Evolutionary conservation across 2,113 vertebrate species (phyloP).

Genomic region (Campylomormyrus numenius): DNA sequence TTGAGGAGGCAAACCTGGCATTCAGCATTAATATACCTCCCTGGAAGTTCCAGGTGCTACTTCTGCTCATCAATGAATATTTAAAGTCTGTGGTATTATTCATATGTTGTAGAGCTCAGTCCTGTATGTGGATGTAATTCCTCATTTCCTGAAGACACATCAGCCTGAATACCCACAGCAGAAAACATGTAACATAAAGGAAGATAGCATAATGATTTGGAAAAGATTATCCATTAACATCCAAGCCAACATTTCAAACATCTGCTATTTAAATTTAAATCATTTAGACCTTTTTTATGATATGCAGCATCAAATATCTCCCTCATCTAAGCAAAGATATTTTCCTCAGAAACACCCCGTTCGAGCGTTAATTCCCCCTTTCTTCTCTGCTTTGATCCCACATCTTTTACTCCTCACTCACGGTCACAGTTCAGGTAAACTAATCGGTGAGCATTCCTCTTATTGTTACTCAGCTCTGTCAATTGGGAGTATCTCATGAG

Average conservation of each 20-base stretch:
- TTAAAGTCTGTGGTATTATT: background rate
- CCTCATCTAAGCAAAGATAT: background rate
- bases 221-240: conserved; percentile 35
- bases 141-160: background rate
- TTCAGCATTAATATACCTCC: background rate
- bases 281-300: conserved; percentile 30
- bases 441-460: conserved; percentile 11
- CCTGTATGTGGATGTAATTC: background rate
- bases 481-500: background rate
- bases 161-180: background rate
- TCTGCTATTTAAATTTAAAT: conserved; percentile 45
- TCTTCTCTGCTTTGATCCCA: background rate
- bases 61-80: background rate
- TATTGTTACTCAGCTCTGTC: conserved; percentile 16
- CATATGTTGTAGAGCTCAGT: background rate
- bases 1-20: background rate
- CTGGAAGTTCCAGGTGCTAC: background rate
- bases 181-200: background rate
- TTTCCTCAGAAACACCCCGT: background rate
- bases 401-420: background rate
- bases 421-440: conserved; percentile 16
- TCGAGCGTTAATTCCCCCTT: background rate
- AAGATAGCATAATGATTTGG: conserved; percentile 2
- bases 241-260: conserved; percentile 37
- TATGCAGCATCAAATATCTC: conserved; percentile 34